Base-by-base conservation (phyloP, 2,113 vertebrate genomes). In the Muntiacus muntjak region DNA sequence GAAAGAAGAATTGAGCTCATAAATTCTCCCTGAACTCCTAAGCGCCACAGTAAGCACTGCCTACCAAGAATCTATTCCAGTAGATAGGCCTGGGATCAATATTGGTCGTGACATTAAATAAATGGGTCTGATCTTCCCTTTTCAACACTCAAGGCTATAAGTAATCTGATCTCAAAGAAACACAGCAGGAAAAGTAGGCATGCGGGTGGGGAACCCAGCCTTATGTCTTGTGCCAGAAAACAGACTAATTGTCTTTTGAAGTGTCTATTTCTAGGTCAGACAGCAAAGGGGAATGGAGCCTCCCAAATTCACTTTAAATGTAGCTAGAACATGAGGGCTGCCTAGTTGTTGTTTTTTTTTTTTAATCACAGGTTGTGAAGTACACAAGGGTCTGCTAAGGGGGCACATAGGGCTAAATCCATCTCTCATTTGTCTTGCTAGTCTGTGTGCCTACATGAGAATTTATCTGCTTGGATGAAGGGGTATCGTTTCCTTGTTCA, bases 81-180 rank as follows among this genome's bases (percentile, higher is more conserved):
- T 26, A 82, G n/a, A 30, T 47, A 85, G 60, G 36, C 58, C 83
- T 91, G 95, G 33, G 85, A 89, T 97, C 95, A 64, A 7, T 97
- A 95, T 95, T 90, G 85, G 95, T 50, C 67, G 52, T 92, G 94
- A 94, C 89, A 94, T 74, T 96, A 86, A 96, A 92, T 93, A 97
- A 87, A 94, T 86, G 74, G 76, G 2, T 94, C 97, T 81, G 60
- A 92, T 92, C 54, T 97, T 95, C 86, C 83, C 89, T 96, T 96
- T 95, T 94, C 91, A 97, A 86, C 74, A 88, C 60, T 95, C 67
- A 96, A 96, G 95, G 88, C 67, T 96, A 83, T 78, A 89, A 89
- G 85, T 82, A 96, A 95, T 91, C 30, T 54, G 96, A 52, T 52
- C 76, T 96, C 85, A 92, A 92, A 71, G 74, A 91, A 94, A 64